A percentile compares a stretch with the other conserved stretches of the same genome.
Evolutionary conservation across 1,140 invertebrate species (phyloP).

Genomic region (Panagrolaimus sp.): DNA sequence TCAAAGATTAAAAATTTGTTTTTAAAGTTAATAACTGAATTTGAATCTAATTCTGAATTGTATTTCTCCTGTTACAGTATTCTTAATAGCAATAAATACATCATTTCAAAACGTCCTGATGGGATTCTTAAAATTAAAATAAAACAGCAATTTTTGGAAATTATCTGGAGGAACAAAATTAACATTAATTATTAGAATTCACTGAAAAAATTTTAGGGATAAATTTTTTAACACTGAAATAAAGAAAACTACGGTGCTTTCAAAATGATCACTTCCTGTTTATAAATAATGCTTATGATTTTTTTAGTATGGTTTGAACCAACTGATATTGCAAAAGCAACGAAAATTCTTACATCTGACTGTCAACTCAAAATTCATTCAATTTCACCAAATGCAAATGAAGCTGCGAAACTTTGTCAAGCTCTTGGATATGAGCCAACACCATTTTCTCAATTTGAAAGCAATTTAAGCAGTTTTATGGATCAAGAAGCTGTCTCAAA

Average conservation of each 20-base stretch:
- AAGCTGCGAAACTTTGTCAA: conserved; percentile 35
- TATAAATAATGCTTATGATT: background rate
- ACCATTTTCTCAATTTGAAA: conserved; percentile 4
- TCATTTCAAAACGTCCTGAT: too few species aligned
- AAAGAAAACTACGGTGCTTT: conserved; percentile 12
- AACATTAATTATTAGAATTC: too few species aligned
- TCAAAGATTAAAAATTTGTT: too few species aligned
- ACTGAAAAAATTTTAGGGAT: background rate
- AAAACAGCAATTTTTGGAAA: too few species aligned
- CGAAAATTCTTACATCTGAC: conserved; percentile 41
- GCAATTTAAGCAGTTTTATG: conserved; percentile 8
- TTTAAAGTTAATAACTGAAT: too few species aligned
- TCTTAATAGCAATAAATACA: too few species aligned
- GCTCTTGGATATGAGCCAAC: background rate
- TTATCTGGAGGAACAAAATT: too few species aligned
- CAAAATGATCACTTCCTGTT: conserved; percentile 13
- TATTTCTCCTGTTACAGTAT: too few species aligned
- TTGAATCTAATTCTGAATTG: too few species aligned
- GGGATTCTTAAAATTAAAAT: too few species aligned
- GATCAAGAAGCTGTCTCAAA: conserved; percentile 16
- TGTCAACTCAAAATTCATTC: conserved; percentile 13
- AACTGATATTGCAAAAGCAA: conserved; percentile 47
- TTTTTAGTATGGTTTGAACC: conserved; percentile 55
- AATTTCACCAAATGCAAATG: conserved; percentile 49
- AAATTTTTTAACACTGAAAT: conserved; percentile 13